These are phyloP conservation scores for Pholis gunnellus DNA, from an alignment of 2,113 vertebrate genomes.

Conservation along the genomic window DNA sequence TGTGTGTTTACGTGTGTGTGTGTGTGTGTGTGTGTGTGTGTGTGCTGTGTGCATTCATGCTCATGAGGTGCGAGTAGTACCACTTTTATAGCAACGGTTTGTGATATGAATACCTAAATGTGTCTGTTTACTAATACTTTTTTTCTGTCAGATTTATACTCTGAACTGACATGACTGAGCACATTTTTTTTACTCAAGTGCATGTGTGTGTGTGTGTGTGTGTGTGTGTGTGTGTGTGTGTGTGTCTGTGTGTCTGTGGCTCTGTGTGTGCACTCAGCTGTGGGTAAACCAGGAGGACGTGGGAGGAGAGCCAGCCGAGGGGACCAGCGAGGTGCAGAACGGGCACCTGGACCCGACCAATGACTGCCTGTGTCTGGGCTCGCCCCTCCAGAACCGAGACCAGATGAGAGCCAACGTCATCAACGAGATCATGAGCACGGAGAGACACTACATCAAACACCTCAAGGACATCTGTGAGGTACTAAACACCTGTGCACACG, in stretches of 20 bases:
- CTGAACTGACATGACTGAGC: slow-evolving; percentile 1
- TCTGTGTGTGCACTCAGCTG: slow-evolving; percentile 85
- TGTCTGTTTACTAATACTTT: slow-evolving; percentile 22
- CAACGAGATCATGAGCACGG: slow-evolving; percentile 99
- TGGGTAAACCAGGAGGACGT: slow-evolving; percentile 99
- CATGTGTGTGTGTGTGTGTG: slow-evolving; percentile 48
- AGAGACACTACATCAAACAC: slow-evolving; percentile 99
- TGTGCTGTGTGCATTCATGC: slow-evolving; percentile 19
- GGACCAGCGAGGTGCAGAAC: slow-evolving; percentile 96
- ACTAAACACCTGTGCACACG: slow-evolving; percentile 48
- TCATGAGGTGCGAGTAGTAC: slow-evolving; percentile 15
- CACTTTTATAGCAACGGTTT: slow-evolving; percentile 10
- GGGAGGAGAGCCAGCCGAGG: slow-evolving; percentile 88
- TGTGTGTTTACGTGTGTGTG: slow-evolving; percentile 34
- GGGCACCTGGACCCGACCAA: slow-evolving; percentile 95
- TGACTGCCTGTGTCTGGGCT: slow-evolving; percentile 96
- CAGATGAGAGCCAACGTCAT: slow-evolving; percentile 99
- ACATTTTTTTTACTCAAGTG: slow-evolving; percentile 41
- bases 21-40: neutral
- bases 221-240: slow-evolving; percentile 50
- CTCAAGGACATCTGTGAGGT: slow-evolving; percentile 99
- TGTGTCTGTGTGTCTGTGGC: slow-evolving; percentile 42
- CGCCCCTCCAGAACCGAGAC: slow-evolving; percentile 95
- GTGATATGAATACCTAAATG: neutral
- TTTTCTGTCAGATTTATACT: slow-evolving; percentile 2